Conservation (phyloP, 2,113 vertebrate genomes). For the Amia ocellicauda region DNA sequence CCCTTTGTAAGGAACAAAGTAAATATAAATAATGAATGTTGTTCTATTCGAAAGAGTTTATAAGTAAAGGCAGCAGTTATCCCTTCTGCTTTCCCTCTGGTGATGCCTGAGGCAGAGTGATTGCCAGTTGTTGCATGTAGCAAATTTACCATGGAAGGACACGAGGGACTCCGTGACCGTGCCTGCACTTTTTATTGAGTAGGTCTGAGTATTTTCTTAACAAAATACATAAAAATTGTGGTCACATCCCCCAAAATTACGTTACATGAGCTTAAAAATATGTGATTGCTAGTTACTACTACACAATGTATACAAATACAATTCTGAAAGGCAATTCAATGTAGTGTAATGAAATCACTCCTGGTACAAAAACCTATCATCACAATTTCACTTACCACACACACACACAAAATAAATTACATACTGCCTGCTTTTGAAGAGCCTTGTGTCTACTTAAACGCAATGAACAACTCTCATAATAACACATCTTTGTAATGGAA, state of each 20-base stretch:
- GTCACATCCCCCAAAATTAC: conserved; percentile 41
- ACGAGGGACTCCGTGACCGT: conserved; percentile 16
- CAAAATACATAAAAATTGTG: conserved; percentile 55
- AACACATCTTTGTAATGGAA: conserved; percentile 22
- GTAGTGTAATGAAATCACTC: conserved; percentile 37
- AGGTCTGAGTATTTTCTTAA: conserved; percentile 54
- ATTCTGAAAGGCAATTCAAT: conserved; percentile 52
- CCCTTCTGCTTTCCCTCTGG: conserved; percentile 18
- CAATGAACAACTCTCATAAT: conserved; percentile 25
- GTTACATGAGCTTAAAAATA: conserved; percentile 46
- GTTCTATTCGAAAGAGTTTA: conserved; percentile 27
- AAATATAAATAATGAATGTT: conserved; percentile 47
- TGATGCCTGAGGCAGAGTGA: conserved; percentile 36
- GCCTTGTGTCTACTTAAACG: conserved; percentile 12
- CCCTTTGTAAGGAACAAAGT: conserved; percentile 16
- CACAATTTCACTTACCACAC: conserved; percentile 35
- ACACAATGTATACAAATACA: conserved; percentile 47
- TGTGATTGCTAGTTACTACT: conserved; percentile 60
- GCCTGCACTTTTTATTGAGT: conserved; percentile 17
- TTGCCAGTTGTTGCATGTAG: conserved; percentile 32
- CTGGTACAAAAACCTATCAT: conserved; percentile 47
- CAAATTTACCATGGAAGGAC: conserved; percentile 29
- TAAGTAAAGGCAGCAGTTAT: conserved; percentile 5
- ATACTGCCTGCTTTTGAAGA: conserved; percentile 26
- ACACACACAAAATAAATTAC: conserved; percentile 27